phyloP scores from a whole-genome alignment of 2,888 invertebrate species.

The Rhingia rostrata region DNA sequence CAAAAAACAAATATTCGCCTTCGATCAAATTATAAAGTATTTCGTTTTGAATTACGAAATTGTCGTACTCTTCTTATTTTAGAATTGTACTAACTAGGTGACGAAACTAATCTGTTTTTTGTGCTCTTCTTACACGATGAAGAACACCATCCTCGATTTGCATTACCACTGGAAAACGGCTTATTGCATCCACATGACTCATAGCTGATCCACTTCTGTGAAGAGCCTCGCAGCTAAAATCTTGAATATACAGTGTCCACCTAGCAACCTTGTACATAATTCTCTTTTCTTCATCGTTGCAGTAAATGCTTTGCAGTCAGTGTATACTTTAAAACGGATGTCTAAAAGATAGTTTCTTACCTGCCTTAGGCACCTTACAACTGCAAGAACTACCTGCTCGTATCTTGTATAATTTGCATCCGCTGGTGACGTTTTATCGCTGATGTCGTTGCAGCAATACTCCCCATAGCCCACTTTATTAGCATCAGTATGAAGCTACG shows the following conservation, averaged over 20 bases:
- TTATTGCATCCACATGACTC: conserved; percentile 49
- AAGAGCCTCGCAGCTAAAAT: conserved; percentile 37
- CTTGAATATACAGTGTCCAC: conserved; percentile 51
- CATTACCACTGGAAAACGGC: conserved; percentile 33
- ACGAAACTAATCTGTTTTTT: conserved; percentile 16
- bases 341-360: conserved; percentile 74
- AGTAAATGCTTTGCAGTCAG: conserved; percentile 52
- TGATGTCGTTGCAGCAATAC: conserved; percentile 16
- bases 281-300: conserved; percentile 46
- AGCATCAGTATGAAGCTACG: conserved; percentile 75
- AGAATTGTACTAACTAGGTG: conserved; percentile 14
- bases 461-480: conserved; percentile 13
- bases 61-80: conserved; percentile 13
- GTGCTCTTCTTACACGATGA: conserved; percentile 10
- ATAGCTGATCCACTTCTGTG: no score
- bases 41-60: conserved; percentile 9
- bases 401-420: conserved; percentile 27
- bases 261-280: conserved; percentile 47
- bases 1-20: conserved; percentile 9
- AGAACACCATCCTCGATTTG: conserved; percentile 29
- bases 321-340: conserved; percentile 21
- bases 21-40: conserved; percentile 7
- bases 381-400: conserved; percentile 73
- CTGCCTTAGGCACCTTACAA: conserved; percentile 71
- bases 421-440: conserved; percentile 14